phyloP scores from a whole-genome alignment of 2,797 vertebrate species.

The Lacerta viridis region DNA sequence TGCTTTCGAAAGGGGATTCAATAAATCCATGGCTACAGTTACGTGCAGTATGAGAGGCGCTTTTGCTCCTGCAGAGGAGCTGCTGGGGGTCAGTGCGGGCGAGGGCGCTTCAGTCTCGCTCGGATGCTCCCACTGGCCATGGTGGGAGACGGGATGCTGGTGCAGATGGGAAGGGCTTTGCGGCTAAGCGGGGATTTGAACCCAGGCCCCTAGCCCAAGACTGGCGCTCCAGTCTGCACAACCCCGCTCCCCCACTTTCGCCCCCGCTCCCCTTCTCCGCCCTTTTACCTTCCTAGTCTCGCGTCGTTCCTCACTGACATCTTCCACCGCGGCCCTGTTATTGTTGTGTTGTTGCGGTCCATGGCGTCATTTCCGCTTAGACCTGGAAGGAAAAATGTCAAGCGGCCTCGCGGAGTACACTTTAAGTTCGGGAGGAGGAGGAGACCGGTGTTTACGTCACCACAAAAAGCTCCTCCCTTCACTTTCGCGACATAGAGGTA shows the following conservation, averaged over 20 bases:
- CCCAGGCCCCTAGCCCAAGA: too few species aligned
- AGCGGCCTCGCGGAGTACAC: neutral
- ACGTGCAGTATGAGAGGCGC: neutral
- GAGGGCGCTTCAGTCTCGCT: neutral
- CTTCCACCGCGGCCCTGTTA: too few species aligned
- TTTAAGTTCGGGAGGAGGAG: too few species aligned
- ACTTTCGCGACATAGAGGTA: neutral
- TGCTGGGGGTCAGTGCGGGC: neutral
- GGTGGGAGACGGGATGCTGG: neutral
- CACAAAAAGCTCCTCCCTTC: neutral
- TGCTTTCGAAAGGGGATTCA: neutral
- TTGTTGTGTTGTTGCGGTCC: too few species aligned
- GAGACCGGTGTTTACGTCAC: neutral
- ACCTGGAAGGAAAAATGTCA: neutral
- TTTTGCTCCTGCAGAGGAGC: neutral
- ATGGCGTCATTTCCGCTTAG: slow-evolving; percentile 25
- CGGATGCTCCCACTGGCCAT: neutral
- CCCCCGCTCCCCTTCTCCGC: rapidly evolving
- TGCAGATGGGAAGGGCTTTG: neutral
- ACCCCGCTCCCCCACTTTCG: neutral
- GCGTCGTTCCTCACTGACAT: neutral
- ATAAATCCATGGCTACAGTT: neutral
- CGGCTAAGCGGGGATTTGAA: neutral
- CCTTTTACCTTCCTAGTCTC: neutral
- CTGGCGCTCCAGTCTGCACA: neutral